These are phyloP conservation scores for Anser cygnoides DNA, from an alignment of 2,113 vertebrate species.

Conservation along the genomic window DNA sequence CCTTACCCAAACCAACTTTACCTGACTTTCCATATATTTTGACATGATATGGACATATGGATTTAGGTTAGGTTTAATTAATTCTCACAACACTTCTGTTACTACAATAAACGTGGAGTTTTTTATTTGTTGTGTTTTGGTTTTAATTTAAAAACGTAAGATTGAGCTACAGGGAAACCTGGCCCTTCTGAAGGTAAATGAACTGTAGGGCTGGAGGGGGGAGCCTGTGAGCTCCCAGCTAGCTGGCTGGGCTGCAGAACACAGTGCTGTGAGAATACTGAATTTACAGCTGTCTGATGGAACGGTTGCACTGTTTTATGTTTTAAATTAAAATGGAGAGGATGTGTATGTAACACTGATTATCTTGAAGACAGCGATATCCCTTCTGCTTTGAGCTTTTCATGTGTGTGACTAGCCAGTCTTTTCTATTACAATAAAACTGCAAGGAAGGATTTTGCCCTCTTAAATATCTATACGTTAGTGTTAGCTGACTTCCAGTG, in stretches of 20 bases:
- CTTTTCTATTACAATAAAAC: not conserved
- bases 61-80: not conserved
- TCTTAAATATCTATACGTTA: not conserved
- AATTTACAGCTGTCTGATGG: not conserved
- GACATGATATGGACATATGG: not conserved
- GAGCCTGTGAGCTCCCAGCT: not conserved
- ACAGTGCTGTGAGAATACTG: not conserved
- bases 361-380: not conserved
- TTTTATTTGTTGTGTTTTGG: not conserved
- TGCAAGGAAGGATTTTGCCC: not conserved
- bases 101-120: not conserved
- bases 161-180: not conserved
- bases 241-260: not conserved
- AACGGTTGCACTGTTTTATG: not conserved
- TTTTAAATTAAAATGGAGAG: not conserved
- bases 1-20: not conserved
- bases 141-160: not conserved
- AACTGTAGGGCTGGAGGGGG: not conserved
- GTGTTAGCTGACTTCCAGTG: not conserved
- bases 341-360: not conserved
- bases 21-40: not conserved
- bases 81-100: not conserved
- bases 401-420: not conserved
- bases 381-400: not conserved
- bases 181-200: not conserved